Evolutionary conservation across 2,888 invertebrate species (phyloP).

Genomic region (Leptinotarsa haldemani): DNA sequence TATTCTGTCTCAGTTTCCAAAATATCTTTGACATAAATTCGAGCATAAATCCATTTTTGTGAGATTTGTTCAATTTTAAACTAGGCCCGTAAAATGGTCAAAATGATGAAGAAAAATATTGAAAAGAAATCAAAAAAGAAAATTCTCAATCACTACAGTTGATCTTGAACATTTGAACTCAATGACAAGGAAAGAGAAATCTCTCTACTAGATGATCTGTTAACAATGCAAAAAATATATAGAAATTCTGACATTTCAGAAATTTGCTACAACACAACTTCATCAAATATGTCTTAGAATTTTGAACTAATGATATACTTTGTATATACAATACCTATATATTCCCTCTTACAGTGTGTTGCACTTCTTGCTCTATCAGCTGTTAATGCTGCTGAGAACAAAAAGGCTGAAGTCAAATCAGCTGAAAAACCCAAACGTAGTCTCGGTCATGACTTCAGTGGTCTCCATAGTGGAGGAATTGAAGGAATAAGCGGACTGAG

Average conservation of each 20-base stretch:
- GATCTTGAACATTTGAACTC: not conserved
- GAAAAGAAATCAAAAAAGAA: too few relatives aligned
- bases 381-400: slow-evolving; percentile 28
- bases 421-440: slow-evolving; percentile 31
- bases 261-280: too few relatives aligned
- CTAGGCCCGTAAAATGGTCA: too few relatives aligned
- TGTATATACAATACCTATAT: not conserved
- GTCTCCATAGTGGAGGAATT: not conserved
- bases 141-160: not conserved
- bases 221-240: too few relatives aligned
- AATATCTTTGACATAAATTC: too few relatives aligned
- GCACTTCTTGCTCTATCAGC: slow-evolving; percentile 31
- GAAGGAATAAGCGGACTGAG: not conserved
- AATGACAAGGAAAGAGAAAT: not conserved
- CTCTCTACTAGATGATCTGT: too few relatives aligned
- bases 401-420: not conserved
- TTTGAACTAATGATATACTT: not conserved
- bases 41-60: too few relatives aligned
- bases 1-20: too few relatives aligned
- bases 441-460: slow-evolving; percentile 14
- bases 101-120: too few relatives aligned
- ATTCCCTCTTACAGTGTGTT: slow-evolving; percentile 34
- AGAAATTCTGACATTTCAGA: too few relatives aligned
- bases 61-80: too few relatives aligned
- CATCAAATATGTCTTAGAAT: too few relatives aligned